Conservation (phyloP, 2,113 vertebrate species). For the Athene cunicularia region DNA sequence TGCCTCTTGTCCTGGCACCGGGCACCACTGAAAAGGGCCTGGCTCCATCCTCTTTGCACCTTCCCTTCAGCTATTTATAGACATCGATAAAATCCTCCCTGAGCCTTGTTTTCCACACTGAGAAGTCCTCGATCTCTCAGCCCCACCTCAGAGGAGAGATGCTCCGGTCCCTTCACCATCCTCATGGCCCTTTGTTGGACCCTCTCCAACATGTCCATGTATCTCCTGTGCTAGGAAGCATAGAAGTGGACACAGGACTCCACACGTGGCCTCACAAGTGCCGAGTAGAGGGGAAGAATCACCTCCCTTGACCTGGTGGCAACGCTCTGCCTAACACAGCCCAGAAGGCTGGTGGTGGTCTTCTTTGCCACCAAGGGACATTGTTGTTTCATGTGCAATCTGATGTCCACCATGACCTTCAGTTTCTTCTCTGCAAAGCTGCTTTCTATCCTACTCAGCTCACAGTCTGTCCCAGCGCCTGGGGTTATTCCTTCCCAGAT, state of each 20-base stretch:
- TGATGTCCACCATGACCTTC: neutral
- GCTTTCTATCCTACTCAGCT: neutral
- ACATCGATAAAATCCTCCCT: neutral
- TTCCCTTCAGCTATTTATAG: neutral
- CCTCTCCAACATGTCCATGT: neutral
- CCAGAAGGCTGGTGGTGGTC: no score
- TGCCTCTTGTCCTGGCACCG: neutral
- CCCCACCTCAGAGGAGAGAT: neutral
- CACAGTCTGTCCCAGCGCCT: neutral
- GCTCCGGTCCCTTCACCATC: neutral
- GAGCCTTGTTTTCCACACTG: neutral
- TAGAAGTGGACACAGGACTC: neutral
- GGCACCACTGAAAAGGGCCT: no score
- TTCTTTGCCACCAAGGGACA: fast-evolving
- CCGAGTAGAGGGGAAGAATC: neutral
- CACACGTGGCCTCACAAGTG: neutral
- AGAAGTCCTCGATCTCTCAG: neutral
- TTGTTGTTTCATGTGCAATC: no score
- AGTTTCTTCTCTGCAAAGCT: neutral
- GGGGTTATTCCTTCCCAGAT: neutral
- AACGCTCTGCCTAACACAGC: neutral
- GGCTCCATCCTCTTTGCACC: neutral
- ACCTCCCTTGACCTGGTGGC: neutral
- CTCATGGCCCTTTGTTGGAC: no score
- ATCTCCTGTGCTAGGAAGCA: neutral